Base-by-base conservation (phyloP, 2,113 vertebrate species). In the Piprites chloris region DNA sequence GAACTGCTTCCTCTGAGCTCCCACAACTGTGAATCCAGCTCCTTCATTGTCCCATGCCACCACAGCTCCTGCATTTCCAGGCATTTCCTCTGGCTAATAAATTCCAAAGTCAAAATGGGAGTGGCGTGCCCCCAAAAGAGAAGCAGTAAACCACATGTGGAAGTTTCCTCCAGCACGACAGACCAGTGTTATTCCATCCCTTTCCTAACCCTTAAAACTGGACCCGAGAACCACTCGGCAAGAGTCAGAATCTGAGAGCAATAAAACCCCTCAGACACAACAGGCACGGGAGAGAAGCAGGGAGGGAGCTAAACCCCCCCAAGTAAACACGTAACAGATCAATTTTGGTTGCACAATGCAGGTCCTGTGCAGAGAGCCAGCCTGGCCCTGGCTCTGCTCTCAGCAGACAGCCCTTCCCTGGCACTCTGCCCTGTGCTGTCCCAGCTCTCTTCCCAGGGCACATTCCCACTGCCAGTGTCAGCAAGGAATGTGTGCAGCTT, bases 71-170 rank as follows among this genome's bases (percentile, higher is more conserved):
- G 50, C 55, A 14, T 5, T 85, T 74, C 53, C 74, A 63, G 46
- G 15, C 24, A 18, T 73, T 78, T 77, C 76, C 49, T 73, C 33
- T 32, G 35, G 39, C 87, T 81, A 82, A 68, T 65, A 81, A 85
- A 90, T 82, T 65, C 26, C 14, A 6, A 67, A 74, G 65, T 55
- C 35, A 81, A 81, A 90, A 58, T 14, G 27, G 14, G 2, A n/a
- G 33, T 33, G 59, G 71, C 5, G 3, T 1, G 9, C 26, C 19
- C 5, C 22, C 65, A 44, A 53, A 86, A 69, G 30, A 77, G 74
- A 21, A 68, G 0, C 22, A 53, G 6, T 28, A 85, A 93, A 69
- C 62, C 67, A 67, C 0, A 0, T 0, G 1, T 35, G 11, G 12
- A 58, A 47, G 26, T 59, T 81, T 50, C 53, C 33, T 18, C 49